phyloP scores from a whole-genome alignment of 1,140 invertebrate species.

The Camponotus vicinus region DNA sequence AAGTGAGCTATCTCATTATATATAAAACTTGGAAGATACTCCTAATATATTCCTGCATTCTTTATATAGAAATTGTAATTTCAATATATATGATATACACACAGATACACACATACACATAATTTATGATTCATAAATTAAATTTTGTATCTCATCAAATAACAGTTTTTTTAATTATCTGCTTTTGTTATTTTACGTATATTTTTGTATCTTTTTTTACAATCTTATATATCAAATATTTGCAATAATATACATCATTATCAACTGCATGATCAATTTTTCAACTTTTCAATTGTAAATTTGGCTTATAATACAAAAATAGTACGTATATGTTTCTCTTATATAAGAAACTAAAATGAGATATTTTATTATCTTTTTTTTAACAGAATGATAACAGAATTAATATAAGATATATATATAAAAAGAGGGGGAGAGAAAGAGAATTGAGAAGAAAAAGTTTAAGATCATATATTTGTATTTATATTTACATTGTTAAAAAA shows the following conservation, averaged over 20 bases:
- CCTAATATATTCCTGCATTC: slow-evolving; percentile 7
- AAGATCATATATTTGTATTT: too few relatives aligned
- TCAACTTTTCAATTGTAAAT: slow-evolving; percentile 19
- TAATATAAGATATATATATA: background rate
- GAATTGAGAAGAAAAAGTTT: too few relatives aligned
- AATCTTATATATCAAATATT: slow-evolving; percentile 5
- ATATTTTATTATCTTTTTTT: slow-evolving; percentile 12
- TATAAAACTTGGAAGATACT: slow-evolving; percentile 12
- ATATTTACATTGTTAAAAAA: slow-evolving; percentile 45
- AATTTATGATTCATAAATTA: background rate
- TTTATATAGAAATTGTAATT: background rate
- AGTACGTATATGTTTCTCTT: background rate
- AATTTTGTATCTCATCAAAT: background rate
- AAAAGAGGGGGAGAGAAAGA: background rate
- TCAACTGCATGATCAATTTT: background rate
- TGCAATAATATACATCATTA: slow-evolving; percentile 2
- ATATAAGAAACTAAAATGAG: background rate
- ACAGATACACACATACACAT: background rate
- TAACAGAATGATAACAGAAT: background rate
- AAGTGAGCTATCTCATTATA: slow-evolving; percentile 6
- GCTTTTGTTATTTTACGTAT: background rate
- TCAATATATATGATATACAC: background rate
- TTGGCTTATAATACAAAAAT: background rate
- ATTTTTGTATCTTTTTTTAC: background rate
- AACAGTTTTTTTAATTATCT: background rate